Conservation (phyloP, 1,140 invertebrate genomes). For the Zelostemma sp. region DNA sequence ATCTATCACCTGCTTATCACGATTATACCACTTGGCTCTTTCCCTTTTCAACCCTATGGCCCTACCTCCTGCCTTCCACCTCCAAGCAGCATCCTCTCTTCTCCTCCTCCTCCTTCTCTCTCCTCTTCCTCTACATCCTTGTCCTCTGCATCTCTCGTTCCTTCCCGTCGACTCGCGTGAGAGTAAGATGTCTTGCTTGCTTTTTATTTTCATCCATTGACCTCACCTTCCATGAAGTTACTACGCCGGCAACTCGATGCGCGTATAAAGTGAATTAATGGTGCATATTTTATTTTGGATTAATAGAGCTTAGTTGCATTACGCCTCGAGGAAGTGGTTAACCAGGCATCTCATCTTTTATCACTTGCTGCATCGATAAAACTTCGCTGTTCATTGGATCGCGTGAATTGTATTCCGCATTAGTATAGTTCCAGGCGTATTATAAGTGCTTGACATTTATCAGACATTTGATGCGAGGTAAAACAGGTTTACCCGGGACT, state of each 20-base stretch:
- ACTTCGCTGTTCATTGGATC: background rate
- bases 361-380: slow-evolving; percentile 30
- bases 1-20: slow-evolving; percentile 72
- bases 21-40: slow-evolving; percentile 68
- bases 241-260: slow-evolving; percentile 34
- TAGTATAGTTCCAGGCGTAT: slow-evolving; percentile 1
- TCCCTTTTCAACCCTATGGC: slow-evolving; percentile 49
- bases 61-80: slow-evolving; percentile 8
- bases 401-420: background rate
- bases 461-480: background rate
- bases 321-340: slow-evolving; percentile 33
- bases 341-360: slow-evolving; percentile 26
- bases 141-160: slow-evolving; percentile 17
- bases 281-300: slow-evolving; percentile 50
- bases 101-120: background rate
- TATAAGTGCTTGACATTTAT: background rate
- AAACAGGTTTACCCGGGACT: background rate
- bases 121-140: slow-evolving; percentile 28
- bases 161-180: slow-evolving; percentile 38
- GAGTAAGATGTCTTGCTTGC: slow-evolving; percentile 53
- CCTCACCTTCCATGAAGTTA: slow-evolving; percentile 50
- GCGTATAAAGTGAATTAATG: slow-evolving; percentile 56
- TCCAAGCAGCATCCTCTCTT: slow-evolving; percentile 12
- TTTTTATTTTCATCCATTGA: slow-evolving; percentile 50
- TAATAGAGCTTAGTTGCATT: slow-evolving; percentile 38